Evolutionary conservation across 2,888 invertebrate species (phyloP).

Genomic region (Melitaea athalia): DNA sequence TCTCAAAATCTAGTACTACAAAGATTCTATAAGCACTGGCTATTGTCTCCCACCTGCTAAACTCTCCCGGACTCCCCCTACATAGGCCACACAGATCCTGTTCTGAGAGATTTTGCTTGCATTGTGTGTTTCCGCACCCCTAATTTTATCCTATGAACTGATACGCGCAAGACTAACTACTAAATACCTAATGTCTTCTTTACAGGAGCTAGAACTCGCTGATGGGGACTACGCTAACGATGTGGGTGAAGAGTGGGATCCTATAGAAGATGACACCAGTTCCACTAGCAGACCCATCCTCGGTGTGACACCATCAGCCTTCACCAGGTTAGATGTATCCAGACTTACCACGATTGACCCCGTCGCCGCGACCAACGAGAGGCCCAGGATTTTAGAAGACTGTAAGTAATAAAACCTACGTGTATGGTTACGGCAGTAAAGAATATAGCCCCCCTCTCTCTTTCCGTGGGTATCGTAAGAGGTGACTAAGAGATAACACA

Average conservation of each 20-base stretch:
- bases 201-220: conserved; percentile 35
- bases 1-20: too few species aligned
- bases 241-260: conserved; percentile 55
- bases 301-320: conserved; percentile 61
- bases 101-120: too few species aligned
- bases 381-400: conserved; percentile 67
- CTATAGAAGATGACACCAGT: conserved; percentile 50
- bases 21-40: too few species aligned
- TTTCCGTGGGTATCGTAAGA: too few species aligned
- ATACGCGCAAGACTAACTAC: neutral
- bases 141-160: too few species aligned
- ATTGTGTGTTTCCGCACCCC: too few species aligned
- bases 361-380: conserved; percentile 67
- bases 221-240: conserved; percentile 60
- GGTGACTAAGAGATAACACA: too few species aligned
- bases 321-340: conserved; percentile 53
- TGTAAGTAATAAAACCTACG: conserved; percentile 60
- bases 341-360: conserved; percentile 56
- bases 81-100: too few species aligned
- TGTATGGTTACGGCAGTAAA: too few species aligned
- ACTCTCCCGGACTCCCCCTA: too few species aligned
- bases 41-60: too few species aligned
- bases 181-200: neutral
- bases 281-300: conserved; percentile 49
- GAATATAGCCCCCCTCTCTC: too few species aligned